phyloP scores from a whole-genome alignment of 2,113 vertebrate genomes.

The Notechis scutatus region DNA sequence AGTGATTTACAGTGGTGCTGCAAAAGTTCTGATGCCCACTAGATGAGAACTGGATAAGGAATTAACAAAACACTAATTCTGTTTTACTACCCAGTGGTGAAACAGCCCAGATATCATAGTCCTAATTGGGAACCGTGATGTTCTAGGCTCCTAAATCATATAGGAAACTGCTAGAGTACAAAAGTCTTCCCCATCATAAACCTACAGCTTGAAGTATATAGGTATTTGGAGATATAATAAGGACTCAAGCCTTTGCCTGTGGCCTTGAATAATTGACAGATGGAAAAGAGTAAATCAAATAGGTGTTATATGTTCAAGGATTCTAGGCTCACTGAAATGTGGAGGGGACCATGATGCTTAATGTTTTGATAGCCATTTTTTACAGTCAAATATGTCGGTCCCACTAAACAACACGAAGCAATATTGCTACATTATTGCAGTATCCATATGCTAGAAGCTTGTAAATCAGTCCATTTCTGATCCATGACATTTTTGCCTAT shows the following conservation, averaged over 20 bases:
- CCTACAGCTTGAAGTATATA: neutral
- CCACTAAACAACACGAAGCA: neutral
- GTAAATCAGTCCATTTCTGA: neutral
- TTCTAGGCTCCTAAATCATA: neutral
- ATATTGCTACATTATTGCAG: neutral
- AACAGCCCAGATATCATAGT: neutral
- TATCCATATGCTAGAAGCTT: neutral
- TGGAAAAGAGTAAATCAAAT: neutral
- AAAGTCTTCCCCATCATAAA: neutral
- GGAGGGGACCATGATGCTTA: neutral
- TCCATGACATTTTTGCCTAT: neutral
- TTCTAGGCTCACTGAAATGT: neutral
- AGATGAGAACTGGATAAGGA: neutral
- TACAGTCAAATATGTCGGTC: neutral
- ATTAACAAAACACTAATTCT: neutral
- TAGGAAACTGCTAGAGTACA: neutral
- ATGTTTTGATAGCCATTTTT: neutral
- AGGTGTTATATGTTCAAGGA: neutral
- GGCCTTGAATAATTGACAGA: neutral
- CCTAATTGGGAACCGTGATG: neutral
- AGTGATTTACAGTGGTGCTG: neutral
- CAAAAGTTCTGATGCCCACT: neutral
- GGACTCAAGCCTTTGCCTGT: neutral
- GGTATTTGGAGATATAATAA: neutral
- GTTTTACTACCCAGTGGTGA: neutral